Evolutionary conservation across 1,140 invertebrate genomes (phyloP).

Genomic region (Ostrea denselamellosa): DNA sequence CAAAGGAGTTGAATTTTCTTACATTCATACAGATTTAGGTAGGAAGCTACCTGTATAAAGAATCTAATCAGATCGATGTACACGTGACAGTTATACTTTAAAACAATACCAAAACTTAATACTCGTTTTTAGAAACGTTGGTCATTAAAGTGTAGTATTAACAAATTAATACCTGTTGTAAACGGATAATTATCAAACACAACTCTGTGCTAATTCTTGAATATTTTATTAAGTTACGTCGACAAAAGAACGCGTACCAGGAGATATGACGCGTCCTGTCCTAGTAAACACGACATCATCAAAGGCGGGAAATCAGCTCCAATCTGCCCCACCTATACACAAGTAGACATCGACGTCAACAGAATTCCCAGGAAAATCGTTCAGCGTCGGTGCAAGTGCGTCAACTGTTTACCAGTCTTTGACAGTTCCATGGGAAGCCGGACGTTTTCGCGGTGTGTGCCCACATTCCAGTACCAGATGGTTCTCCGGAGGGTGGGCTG

Average conservation of each 20-base stretch:
- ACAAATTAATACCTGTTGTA: no score
- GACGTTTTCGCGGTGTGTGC: not conserved
- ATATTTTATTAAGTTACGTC: not conserved
- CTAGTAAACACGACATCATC: not conserved
- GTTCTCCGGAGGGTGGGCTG: not conserved
- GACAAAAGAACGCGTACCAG: not conserved
- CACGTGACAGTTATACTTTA: no score
- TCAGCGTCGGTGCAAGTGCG: not conserved
- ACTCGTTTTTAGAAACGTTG: no score
- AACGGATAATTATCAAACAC: no score
- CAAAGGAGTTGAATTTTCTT: no score
- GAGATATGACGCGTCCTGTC: not conserved
- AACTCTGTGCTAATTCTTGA: not conserved
- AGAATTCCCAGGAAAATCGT: not conserved
- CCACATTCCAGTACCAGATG: slow-evolving; percentile 11
- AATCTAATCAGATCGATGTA: no score
- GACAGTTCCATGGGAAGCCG: not conserved
- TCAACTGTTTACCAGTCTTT: not conserved
- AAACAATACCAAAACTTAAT: no score
- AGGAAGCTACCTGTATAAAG: no score
- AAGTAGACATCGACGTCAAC: not conserved
- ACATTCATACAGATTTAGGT: no score
- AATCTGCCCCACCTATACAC: not conserved
- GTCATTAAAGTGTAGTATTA: no score
- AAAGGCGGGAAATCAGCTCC: not conserved